Percentiles rank a stretch among this genome's conserved stretches.
Evolutionary conservation across 2,797 vertebrate genomes (phyloP).

Genomic region (Knipowitschia caucasica): DNA sequence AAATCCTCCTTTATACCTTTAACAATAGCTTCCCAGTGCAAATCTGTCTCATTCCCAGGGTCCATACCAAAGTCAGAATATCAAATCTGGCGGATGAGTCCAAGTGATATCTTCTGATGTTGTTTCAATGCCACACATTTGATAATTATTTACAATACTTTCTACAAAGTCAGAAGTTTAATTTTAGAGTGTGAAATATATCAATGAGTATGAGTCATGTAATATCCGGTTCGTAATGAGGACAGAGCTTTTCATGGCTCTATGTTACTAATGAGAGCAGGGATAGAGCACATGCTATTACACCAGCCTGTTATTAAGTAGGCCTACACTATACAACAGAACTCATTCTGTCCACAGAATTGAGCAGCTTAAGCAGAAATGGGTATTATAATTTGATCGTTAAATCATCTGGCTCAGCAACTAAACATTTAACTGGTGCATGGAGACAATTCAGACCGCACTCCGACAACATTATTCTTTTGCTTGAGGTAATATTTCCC

Average conservation of each 20-base stretch:
- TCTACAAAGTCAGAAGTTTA: too few relatives aligned
- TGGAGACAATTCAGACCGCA: too few relatives aligned
- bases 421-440: background rate
- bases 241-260: slow-evolving; percentile 31
- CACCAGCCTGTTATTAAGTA: slow-evolving; percentile 6
- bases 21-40: slow-evolving; percentile 1
- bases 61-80: slow-evolving; percentile 21
- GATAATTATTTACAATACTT: too few relatives aligned
- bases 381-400: slow-evolving; percentile 1
- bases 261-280: slow-evolving; percentile 16
- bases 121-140: too few relatives aligned
- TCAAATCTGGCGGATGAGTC: too few relatives aligned
- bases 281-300: background rate
- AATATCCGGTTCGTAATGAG: slow-evolving; percentile 23
- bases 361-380: background rate
- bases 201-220: slow-evolving; percentile 12
- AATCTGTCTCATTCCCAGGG: slow-evolving; percentile 41
- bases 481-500: background rate
- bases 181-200: too few relatives aligned
- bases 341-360: background rate
- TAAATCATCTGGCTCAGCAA: slow-evolving; percentile 4
- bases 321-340: background rate
- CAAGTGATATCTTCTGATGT: too few relatives aligned
- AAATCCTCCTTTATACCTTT: too few relatives aligned
- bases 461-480: background rate